These are phyloP conservation scores for Dicranocentrus wangi DNA, from an alignment of 2,888 invertebrate species.

Conservation along the genomic window DNA sequence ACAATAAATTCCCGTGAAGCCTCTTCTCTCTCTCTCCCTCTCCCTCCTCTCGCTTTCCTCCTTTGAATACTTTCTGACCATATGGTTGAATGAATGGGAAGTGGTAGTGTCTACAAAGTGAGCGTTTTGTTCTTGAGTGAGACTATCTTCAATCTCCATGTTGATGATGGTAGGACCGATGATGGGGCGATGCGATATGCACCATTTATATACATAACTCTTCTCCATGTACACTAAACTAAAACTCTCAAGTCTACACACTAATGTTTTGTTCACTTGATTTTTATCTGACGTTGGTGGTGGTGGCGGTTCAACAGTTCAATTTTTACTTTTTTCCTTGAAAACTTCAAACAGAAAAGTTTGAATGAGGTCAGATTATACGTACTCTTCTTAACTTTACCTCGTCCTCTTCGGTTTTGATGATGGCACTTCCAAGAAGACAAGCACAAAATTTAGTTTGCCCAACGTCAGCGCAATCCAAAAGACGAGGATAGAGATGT, in stretches of 20 bases:
- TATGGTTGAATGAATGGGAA: no score
- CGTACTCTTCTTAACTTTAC: background rate
- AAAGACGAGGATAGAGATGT: no score
- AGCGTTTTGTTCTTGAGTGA: no score
- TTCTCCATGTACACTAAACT: no score
- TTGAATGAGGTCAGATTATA: no score
- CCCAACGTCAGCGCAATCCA: background rate
- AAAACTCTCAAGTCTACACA: no score
- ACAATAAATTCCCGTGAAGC: no score
- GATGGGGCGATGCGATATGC: no score
- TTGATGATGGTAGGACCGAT: no score
- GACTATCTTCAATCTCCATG: no score
- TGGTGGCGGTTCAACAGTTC: conserved; percentile 35
- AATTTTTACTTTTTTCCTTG: conserved; percentile 19
- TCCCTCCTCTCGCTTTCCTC: background rate
- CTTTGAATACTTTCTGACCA: conserved; percentile 13
- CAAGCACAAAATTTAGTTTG: conserved; percentile 1
- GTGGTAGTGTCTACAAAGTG: no score
- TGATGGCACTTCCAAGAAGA: background rate
- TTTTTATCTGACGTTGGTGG: background rate
- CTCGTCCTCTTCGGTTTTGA: background rate
- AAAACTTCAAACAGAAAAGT: conserved; percentile 23
- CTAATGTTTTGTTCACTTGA: background rate
- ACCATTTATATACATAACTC: no score
- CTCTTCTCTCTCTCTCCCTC: conserved; percentile 7